A percentile compares a stretch with the other conserved stretches of the same genome.
phyloP scores from a whole-genome alignment of 2,113 vertebrate species.

The Marmota monax region DNA sequence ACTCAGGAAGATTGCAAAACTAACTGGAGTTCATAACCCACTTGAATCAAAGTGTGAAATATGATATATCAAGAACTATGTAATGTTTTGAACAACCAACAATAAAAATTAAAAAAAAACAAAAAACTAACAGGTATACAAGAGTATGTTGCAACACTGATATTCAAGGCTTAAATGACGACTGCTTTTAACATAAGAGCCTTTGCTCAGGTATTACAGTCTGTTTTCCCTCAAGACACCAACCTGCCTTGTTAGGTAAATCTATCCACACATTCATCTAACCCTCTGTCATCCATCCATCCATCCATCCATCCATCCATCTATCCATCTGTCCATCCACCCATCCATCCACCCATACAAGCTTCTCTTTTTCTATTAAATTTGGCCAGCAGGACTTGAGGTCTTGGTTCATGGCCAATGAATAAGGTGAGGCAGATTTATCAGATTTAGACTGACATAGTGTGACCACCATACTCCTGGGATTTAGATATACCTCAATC shows the following conservation, averaged over 20 bases:
- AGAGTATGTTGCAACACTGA: neutral
- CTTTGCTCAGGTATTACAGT: neutral
- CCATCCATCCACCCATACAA: neutral
- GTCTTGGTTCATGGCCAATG: neutral
- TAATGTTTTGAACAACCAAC: too few species aligned
- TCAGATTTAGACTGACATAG: neutral
- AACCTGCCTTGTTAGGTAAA: neutral
- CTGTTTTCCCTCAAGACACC: neutral
- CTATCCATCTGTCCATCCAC: neutral
- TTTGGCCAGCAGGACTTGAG: neutral
- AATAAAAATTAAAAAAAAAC: too few species aligned
- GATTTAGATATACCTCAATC: neutral
- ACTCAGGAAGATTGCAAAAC: neutral
- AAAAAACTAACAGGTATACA: neutral
- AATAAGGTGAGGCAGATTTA: neutral
- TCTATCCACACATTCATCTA: neutral
- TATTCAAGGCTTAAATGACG: neutral
- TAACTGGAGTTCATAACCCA: too few species aligned
- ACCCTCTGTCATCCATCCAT: neutral
- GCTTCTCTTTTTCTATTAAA: slow-evolving; percentile 34
- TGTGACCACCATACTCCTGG: neutral
- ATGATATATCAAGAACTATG: too few species aligned
- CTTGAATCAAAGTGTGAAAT: too few species aligned
- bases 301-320: neutral
- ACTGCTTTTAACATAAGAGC: neutral